Evolutionary conservation across 2,888 invertebrate species (phyloP), one percentile per base, ranked within the genome.

Genomic region (Pollenia angustigena): DNA sequence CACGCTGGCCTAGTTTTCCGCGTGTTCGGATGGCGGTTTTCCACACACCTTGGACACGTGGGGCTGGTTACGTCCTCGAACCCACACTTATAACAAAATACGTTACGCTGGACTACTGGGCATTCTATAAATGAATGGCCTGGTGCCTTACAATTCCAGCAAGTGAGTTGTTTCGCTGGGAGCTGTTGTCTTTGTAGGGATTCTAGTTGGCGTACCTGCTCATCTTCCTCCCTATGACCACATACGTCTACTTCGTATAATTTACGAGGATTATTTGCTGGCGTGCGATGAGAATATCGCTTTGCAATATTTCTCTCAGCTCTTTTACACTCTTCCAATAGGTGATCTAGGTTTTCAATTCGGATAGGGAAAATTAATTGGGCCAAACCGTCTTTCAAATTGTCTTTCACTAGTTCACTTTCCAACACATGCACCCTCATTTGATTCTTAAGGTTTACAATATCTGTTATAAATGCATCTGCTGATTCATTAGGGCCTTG

Each of bases 401-500:
- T 71, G 16, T 62, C 62, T 42, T 62, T 62, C 4, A 58, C 58
- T 18, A 58, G 58, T 72, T 48, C 58, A 58, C 6, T 72, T 62
- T 48, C 52, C 52, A 2, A 75, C n/a, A 32, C 32, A 32, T 32
- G 32, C 32, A 32, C 32, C 32, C 32, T 32, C 32, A 32, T 32
- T 32, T 32, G 32, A 32, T 32, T 32, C 32, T 32, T 32, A 32
- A 32, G 32, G 32, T 32, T 32, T 32, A 32, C 4, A 32, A 32
- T 32, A 32, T 32, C 32, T 32, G 32, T 18, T 18, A 18, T 18
- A 18, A 18, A 18, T 1, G 18, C 18, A 18, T 18, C 18, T 18
- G 18, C 18, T 18, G 18, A 18, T 18, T 18, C 18, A 18, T 18
- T 18, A 1, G 1, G 18, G 18, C 18, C 18, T 18, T 18, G 18